phyloP scores from a whole-genome alignment of 2,797 vertebrate genomes.

The Cygnus olor region DNA sequence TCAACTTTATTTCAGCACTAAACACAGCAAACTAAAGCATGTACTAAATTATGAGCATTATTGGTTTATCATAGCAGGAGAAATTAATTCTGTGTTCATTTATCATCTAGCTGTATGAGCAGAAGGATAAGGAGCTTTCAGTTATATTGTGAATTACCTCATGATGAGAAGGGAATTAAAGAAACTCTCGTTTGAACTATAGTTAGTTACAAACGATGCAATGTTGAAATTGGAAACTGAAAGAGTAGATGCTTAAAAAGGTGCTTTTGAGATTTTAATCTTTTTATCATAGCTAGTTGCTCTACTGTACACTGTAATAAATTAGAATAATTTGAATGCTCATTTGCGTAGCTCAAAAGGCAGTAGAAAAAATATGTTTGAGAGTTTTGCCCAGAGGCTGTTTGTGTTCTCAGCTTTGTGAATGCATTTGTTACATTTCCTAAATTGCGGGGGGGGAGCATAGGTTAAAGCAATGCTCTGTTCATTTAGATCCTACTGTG shows the following conservation, averaged over 20 bases:
- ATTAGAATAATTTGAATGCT: neutral
- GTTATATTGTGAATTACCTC: neutral
- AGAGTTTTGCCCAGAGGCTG: neutral
- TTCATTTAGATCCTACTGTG: neutral
- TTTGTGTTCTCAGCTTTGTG: neutral
- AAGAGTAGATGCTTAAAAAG: neutral
- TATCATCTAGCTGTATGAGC: neutral
- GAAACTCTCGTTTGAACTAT: neutral
- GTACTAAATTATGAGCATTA: neutral
- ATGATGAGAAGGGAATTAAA: slow-evolving; percentile 8
- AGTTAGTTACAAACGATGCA: neutral
- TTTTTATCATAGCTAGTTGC: neutral
- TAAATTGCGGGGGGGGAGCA: neutral
- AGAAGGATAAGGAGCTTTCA: neutral
- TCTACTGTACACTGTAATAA: neutral
- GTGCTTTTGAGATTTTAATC: neutral
- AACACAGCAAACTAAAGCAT: neutral
- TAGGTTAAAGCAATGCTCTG: neutral
- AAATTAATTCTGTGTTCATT: neutral
- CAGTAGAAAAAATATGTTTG: neutral
- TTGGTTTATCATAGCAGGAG: neutral
- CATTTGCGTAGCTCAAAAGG: neutral
- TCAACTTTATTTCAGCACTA: neutral
- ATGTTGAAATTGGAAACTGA: neutral
- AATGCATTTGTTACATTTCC: neutral